Evolutionary conservation across 2,113 vertebrate genomes (phyloP), one percentile per base, ranked within the genome.

Genomic region (Amblyopsis rosae): DNA sequence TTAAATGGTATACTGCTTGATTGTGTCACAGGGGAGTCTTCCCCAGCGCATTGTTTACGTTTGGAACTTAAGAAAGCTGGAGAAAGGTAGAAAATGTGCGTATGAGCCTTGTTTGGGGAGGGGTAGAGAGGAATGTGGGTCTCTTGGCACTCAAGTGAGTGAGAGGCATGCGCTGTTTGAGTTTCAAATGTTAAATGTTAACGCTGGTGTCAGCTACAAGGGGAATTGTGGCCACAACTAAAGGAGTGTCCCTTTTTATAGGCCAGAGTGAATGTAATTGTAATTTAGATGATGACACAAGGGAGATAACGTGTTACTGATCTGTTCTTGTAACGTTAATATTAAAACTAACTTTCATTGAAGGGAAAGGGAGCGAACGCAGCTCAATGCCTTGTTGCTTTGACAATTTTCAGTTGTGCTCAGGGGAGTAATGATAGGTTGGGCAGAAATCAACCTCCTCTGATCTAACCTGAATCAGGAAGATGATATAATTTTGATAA

Each of bases 401-500:
- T 84, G 54, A 71, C 75, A 76, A 59, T 59, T 33, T 19, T 16
- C 47, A 55, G 70, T 83, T 72, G 64, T 63, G 76, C 83, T 89
- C 82, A 86, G 84, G 85, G 73, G 72, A 80, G 80, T 66, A n/a
- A 67, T 64, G 62, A 62, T 70, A 79, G 72, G 74, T 60, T 51
- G 33, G 57, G 63, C 68, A 73, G 70, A 58, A 70, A 70, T 66
- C 70, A 26, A 65, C 76, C 77, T 86, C 78, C 60, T 70, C 62
- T 61, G 57, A 55, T 79, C 58, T 74, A 82, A 73, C 83, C 70
- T 84, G 77, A 87, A 83, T 88, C 82, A 84, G 85, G 76, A 73
- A 69, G 58, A 26, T 70, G 41, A 67, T 83, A 57, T 79, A 69
- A 68, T 66, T 72, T 47, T 80, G 47, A 73, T 73, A 60, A 46